These are phyloP conservation scores for Pristionchus pacificus DNA, from an alignment of 1,140 invertebrate species.

Conservation along the genomic window DNA sequence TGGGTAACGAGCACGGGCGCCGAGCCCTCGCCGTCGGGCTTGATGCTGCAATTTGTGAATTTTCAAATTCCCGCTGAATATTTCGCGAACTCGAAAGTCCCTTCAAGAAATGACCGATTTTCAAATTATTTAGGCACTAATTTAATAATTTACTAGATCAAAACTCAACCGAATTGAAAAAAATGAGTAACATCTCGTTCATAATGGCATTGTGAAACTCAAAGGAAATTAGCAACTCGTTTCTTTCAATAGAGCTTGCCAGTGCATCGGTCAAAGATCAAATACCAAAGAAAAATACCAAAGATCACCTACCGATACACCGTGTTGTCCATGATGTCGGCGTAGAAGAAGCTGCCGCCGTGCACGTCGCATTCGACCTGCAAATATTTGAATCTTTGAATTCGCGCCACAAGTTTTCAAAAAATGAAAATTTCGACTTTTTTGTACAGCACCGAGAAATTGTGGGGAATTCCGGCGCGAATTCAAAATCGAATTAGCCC, in stretches of 20 bases:
- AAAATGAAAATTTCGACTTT: too few species aligned
- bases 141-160: too few species aligned
- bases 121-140: too few species aligned
- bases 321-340: slow-evolving; percentile 58
- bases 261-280: not conserved
- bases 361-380: slow-evolving; percentile 71
- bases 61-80: not conserved
- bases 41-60: slow-evolving; percentile 53
- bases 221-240: too few species aligned
- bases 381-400: too few species aligned
- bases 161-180: not conserved
- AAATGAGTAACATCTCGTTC: too few species aligned
- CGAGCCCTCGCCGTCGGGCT: slow-evolving; percentile 61
- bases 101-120: not conserved
- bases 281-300: slow-evolving; percentile 1
- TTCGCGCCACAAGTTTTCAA: too few species aligned
- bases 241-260: not conserved
- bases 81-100: not conserved
- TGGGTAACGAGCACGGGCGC: slow-evolving; percentile 90
- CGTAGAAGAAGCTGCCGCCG: slow-evolving; percentile 60
- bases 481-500: too few species aligned
- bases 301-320: slow-evolving; percentile 34
- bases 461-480: too few species aligned
- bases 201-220: not conserved
- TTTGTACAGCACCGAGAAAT: too few species aligned